phyloP scores from a whole-genome alignment of 2,113 vertebrate genomes.

The Telmatochromis sp. region DNA sequence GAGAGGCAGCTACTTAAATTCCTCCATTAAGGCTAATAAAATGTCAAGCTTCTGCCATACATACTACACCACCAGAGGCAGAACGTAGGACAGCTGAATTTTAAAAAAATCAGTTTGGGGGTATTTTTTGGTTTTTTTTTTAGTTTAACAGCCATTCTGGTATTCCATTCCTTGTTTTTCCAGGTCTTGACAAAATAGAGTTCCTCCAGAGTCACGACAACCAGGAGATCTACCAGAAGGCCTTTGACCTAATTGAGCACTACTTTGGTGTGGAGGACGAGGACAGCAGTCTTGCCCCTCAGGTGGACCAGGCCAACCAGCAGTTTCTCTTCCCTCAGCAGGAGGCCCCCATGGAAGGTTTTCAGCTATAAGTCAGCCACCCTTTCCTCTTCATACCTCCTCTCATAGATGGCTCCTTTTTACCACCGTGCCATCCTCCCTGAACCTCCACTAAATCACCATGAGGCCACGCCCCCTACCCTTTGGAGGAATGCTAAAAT shows the following conservation, averaged over 20 bases:
- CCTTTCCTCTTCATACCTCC: not conserved
- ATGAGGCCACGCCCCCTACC: not conserved
- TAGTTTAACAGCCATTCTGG: not conserved
- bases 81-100: not conserved
- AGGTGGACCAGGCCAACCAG: slow-evolving; percentile 92
- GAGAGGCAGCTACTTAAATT: not conserved
- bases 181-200: slow-evolving; percentile 96
- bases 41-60: not conserved
- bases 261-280: slow-evolving; percentile 97
- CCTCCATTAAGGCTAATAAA: not conserved
- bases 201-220: slow-evolving; percentile 98
- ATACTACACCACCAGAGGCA: not conserved
- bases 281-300: slow-evolving; percentile 81
- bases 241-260: slow-evolving; percentile 95
- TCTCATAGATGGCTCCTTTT: not conserved
- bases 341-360: slow-evolving; percentile 97
- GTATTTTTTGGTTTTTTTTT: too few species aligned
- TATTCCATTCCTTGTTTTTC: not conserved
- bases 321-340: slow-evolving; percentile 95
- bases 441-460: not conserved
- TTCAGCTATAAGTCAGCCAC: slow-evolving; percentile 83
- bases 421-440: not conserved
- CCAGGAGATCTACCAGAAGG: slow-evolving; percentile 99
- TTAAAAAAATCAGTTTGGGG: not conserved
- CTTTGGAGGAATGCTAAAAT: not conserved